A percentile compares a stretch with the other conserved stretches of the same genome.
Evolutionary conservation across 1,140 invertebrate genomes (phyloP).

Genomic region (Cyphomyrmex costatus): DNA sequence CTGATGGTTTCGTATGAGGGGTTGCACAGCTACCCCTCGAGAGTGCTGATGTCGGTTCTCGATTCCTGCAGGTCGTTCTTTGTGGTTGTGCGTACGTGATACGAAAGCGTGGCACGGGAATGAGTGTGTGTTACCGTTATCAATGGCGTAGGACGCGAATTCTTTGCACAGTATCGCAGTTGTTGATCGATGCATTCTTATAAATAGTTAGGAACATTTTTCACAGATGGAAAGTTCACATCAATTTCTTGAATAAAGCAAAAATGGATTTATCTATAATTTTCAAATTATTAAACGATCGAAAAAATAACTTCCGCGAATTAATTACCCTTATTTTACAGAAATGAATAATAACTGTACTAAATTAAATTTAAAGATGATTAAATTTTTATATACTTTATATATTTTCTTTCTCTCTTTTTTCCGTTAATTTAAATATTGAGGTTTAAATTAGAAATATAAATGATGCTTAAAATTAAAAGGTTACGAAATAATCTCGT

Average conservation of each 20-base stretch:
- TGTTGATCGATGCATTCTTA: neutral
- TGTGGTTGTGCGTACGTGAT: constrained; percentile 57
- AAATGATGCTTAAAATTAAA: neutral
- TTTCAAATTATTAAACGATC: neutral
- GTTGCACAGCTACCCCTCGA: constrained; percentile 74
- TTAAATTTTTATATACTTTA: neutral
- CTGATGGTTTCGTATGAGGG: constrained; percentile 63
- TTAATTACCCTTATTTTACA: neutral
- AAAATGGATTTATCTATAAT: neutral
- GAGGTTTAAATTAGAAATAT: neutral
- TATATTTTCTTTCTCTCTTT: neutral
- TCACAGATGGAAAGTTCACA: neutral
- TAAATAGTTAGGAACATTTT: neutral
- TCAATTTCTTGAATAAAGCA: neutral
- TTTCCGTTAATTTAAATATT: neutral
- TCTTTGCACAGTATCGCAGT: constrained; percentile 6
- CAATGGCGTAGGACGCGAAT: constrained; percentile 65
- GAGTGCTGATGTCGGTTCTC: constrained; percentile 73
- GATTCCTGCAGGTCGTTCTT: constrained; percentile 72
- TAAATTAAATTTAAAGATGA: no score
- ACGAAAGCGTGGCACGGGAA: constrained; percentile 20
- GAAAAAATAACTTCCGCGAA: neutral
- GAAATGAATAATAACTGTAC: neutral
- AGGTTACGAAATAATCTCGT: neutral
- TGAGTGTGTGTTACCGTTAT: constrained; percentile 44